phyloP scores from a whole-genome alignment of 2,113 vertebrate genomes.

The Micromys minutus region DNA sequence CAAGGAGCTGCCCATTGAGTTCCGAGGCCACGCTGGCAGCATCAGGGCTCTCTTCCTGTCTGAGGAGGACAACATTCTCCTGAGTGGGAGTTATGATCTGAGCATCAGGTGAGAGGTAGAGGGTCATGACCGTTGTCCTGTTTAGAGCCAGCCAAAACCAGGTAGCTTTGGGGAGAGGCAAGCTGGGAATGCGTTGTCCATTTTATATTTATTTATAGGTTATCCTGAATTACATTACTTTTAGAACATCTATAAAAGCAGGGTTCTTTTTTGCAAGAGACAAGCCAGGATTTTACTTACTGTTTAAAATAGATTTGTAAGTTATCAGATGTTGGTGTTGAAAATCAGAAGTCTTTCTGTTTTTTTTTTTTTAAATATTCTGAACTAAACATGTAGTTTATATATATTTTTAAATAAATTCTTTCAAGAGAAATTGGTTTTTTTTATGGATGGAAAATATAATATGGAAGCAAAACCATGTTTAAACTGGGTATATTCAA shows the following conservation, averaged over 20 bases:
- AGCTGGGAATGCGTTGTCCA: rapidly evolving
- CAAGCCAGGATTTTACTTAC: conserved; percentile 3
- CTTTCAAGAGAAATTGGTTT: neutral
- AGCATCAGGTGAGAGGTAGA: conserved; percentile 89
- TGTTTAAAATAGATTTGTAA: conserved; percentile 16
- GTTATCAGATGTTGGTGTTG: neutral
- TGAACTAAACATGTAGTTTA: conserved; percentile 25
- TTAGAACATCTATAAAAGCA: neutral
- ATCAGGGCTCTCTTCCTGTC: conserved; percentile 85
- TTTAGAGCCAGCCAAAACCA: neutral
- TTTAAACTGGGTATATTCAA: neutral
- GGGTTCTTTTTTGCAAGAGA: neutral
- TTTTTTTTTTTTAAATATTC: conserved; percentile 10
- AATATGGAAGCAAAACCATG: conserved; percentile 2
- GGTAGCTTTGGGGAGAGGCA: neutral
- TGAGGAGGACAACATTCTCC: conserved; percentile 86
- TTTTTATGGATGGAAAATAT: conserved; percentile 30
- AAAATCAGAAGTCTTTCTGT: neutral
- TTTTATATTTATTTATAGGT: conserved; percentile 4
- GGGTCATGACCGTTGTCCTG: too few relatives aligned
- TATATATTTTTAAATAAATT: conserved; percentile 6
- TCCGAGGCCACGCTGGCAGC: conserved; percentile 87
- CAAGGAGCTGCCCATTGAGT: conserved; percentile 60
- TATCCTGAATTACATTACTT: neutral
- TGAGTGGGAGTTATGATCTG: conserved; percentile 88